These are phyloP conservation scores for Oriolus oriolus DNA, from an alignment of 2,113 vertebrate species.

Conservation along the genomic window DNA sequence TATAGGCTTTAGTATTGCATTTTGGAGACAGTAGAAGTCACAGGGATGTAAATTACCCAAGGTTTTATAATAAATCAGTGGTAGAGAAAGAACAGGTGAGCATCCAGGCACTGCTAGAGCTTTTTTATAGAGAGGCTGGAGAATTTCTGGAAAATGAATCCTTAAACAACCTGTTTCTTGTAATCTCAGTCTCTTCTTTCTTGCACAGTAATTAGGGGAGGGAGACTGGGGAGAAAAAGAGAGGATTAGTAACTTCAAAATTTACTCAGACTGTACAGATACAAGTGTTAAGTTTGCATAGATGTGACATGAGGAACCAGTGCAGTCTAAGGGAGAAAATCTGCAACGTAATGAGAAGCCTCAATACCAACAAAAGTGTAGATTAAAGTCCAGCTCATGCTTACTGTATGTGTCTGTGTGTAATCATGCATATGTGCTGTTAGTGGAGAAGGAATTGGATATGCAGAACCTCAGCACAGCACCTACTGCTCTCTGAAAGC, in stretches of 20 bases:
- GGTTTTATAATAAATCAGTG: background rate
- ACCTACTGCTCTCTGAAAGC: background rate
- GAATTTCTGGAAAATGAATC: background rate
- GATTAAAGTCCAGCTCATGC: background rate
- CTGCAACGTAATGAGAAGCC: fast-evolving
- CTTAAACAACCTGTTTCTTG: background rate
- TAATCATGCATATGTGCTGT: background rate
- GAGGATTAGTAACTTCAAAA: background rate
- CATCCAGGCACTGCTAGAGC: background rate
- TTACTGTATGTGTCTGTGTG: background rate
- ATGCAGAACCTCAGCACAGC: background rate
- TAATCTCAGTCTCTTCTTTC: background rate
- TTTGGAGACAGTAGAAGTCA: background rate
- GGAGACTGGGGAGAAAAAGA: background rate
- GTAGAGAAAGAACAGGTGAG: background rate
- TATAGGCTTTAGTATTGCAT: background rate
- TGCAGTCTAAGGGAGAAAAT: background rate
- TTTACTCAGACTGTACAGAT: background rate
- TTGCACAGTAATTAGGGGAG: background rate
- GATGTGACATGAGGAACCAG: background rate
- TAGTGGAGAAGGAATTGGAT: background rate
- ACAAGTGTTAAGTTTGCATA: background rate
- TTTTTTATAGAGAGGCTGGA: background rate
- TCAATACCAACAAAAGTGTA: background rate
- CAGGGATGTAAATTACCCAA: background rate